Conservation (phyloP, 2,113 vertebrate species). For the zebrafish (Danio rerio) region DNA sequence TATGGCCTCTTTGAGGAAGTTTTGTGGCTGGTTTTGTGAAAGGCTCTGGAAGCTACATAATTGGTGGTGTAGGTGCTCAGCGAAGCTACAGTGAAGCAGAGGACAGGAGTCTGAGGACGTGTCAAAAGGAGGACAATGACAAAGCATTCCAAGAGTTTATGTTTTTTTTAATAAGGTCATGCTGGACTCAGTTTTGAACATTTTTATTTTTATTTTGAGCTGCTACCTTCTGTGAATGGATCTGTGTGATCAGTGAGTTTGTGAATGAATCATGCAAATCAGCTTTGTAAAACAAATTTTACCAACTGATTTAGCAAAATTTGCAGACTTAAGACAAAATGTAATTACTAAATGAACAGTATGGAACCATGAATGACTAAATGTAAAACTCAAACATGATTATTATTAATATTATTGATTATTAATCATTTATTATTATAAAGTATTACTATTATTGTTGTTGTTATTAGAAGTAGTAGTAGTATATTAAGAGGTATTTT, state of each 20-base stretch:
- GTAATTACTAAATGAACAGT: no score
- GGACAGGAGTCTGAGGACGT: not conserved
- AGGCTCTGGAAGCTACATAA: constrained; percentile 5
- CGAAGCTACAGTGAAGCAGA: not conserved
- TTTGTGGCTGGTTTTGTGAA: constrained; percentile 25
- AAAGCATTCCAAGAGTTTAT: not conserved
- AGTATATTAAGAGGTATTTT: no score
- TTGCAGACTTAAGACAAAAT: no score
- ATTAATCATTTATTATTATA: no score
- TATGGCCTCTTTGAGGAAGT: constrained; percentile 36
- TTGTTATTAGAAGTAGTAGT: no score
- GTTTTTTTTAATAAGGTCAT: not conserved
- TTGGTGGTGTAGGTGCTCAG: not conserved
- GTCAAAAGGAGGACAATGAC: not conserved
- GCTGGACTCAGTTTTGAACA: not conserved
- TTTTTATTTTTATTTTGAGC: not conserved
- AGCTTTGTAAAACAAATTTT: not conserved
- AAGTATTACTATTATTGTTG: no score
- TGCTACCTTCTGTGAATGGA: not conserved
- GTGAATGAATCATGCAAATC: not conserved
- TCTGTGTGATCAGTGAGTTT: not conserved
- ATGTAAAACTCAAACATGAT: no score
- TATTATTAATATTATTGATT: no score
- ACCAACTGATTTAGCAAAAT: not conserved
- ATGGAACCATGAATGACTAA: no score